Conservation (phyloP, 2,113 vertebrate species). For the Cyanoliseus patagonus region DNA sequence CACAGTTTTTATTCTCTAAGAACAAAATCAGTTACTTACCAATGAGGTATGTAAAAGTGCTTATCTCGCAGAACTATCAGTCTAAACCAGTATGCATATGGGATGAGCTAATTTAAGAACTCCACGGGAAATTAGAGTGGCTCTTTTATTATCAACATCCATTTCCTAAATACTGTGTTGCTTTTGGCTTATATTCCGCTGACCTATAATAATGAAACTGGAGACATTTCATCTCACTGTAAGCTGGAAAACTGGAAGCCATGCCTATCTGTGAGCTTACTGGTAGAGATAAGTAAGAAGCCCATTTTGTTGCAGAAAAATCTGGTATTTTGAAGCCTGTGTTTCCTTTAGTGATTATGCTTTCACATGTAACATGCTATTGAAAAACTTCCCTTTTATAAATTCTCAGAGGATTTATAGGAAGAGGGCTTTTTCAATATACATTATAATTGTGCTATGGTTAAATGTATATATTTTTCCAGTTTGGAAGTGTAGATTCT, state of each 20-base stretch:
- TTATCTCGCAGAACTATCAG: conserved; percentile 56
- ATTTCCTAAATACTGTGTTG: conserved; percentile 46
- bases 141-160: conserved; percentile 44
- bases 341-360: neutral
- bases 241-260: conserved; percentile 4
- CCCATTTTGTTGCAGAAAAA: neutral
- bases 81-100: conserved; percentile 37
- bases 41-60: conserved; percentile 20
- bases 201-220: conserved; percentile 28
- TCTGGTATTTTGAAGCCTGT: neutral
- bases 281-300: neutral
- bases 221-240: neutral
- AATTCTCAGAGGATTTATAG: neutral
- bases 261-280: neutral
- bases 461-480: neutral
- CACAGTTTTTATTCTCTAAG: neutral
- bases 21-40: conserved; percentile 1
- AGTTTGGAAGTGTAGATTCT: neutral
- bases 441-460: neutral
- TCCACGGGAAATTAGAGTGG: conserved; percentile 53
- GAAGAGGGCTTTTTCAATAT: neutral
- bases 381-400: neutral
- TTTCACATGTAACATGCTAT: neutral
- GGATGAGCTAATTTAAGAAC: conserved; percentile 67
- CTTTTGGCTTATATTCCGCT: conserved; percentile 51